Evolutionary conservation across 92 coral and sea anemone species (phyloP).

Genomic region (Zoanthus solanderi): DNA sequence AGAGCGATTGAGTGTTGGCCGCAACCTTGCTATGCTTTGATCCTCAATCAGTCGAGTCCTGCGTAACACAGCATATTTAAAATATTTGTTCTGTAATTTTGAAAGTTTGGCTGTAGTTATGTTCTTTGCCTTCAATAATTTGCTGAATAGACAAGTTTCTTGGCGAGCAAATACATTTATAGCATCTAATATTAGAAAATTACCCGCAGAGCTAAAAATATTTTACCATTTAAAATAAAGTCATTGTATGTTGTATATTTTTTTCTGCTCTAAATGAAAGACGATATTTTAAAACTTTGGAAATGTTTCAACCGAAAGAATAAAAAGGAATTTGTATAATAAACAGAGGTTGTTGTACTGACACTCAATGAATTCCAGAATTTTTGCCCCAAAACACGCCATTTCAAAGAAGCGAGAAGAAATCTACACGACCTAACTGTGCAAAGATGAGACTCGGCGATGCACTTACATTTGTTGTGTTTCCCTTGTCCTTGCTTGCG

Average conservation of each 20-base stretch:
- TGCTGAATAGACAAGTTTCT: too few species aligned
- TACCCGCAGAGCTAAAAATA: too few species aligned
- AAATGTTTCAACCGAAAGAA: too few species aligned
- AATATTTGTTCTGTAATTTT: not conserved
- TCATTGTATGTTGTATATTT: too few species aligned
- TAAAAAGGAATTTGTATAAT: not conserved
- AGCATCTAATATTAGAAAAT: too few species aligned
- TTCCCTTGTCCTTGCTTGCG: constrained; percentile 39
- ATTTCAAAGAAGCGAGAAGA: not conserved
- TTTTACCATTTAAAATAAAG: too few species aligned
- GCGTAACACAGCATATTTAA: constrained; percentile 43
- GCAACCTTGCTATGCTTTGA: constrained; percentile 39
- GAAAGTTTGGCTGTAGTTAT: not conserved
- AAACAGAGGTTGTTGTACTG: not conserved
- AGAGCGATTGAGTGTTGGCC: constrained; percentile 74
- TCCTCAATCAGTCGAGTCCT: constrained; percentile 53
- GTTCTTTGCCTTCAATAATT: too few species aligned
- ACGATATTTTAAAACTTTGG: not conserved
- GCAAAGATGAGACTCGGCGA: not conserved
- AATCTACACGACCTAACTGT: not conserved
- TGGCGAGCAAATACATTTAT: too few species aligned
- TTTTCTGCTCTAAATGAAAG: too few species aligned
- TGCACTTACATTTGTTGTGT: constrained; percentile 66
- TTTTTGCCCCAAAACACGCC: not conserved
- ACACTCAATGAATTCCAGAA: not conserved